These are phyloP conservation scores for Vultur gryphus DNA, from an alignment of 2,797 vertebrate genomes.

Conservation along the genomic window DNA sequence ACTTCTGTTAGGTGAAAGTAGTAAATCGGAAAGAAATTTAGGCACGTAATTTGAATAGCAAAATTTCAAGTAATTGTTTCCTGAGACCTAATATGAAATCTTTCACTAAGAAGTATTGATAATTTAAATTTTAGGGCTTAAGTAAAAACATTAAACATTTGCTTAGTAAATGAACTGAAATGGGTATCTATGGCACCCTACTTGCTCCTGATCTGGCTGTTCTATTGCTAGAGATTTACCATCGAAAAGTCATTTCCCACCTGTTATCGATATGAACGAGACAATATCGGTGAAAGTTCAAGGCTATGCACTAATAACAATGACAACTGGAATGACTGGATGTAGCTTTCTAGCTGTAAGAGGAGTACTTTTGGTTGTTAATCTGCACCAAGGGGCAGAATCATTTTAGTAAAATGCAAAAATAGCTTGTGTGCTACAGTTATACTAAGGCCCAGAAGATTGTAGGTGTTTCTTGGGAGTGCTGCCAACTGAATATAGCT, in stretches of 20 bases:
- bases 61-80: neutral
- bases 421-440: neutral
- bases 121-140: neutral
- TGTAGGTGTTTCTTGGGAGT: slow-evolving; percentile 14
- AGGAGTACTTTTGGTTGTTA: neutral
- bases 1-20: neutral
- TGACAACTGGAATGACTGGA: neutral
- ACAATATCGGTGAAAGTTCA: neutral
- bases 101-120: neutral
- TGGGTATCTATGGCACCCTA: neutral
- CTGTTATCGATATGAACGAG: neutral
- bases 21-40: neutral
- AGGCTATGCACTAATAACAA: neutral
- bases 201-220: neutral
- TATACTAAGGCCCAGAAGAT: neutral
- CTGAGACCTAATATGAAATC: neutral
- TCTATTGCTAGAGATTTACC: neutral
- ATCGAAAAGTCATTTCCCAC: neutral
- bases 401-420: neutral
- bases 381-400: neutral
- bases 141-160: neutral
- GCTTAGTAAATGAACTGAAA: neutral
- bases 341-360: neutral
- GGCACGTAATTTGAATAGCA: neutral
- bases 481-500: neutral